Conservation (phyloP, 2,888 invertebrate species). For the Heteropelma amictum region DNA sequence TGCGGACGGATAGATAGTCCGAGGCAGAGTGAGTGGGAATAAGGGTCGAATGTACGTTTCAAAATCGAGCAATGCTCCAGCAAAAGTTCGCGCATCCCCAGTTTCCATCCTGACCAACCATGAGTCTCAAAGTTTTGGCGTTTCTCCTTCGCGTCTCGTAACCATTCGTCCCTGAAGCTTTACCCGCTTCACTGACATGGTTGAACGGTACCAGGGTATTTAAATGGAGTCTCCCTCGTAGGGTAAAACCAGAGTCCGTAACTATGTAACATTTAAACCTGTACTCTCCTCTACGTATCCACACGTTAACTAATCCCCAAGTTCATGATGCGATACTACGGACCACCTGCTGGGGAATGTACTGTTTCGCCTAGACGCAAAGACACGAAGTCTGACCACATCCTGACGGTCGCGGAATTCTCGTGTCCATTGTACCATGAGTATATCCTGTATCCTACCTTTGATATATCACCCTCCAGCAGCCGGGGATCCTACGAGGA, state of each 20-base stretch:
- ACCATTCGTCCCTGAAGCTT: conserved; percentile 22
- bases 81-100: conserved; percentile 30
- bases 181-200: conserved; percentile 24
- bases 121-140: conserved; percentile 31
- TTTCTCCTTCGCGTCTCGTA: conserved; percentile 32
- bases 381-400: conserved; percentile 27
- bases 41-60: not conserved
- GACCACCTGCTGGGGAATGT: not conserved
- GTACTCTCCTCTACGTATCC: conserved; percentile 22
- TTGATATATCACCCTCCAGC: conserved; percentile 22
- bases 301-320: conserved; percentile 15
- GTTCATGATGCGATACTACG: not conserved
- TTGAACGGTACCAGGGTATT: conserved; percentile 32
- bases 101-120: conserved; percentile 5
- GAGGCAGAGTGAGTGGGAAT: conserved; percentile 3
- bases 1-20: not conserved
- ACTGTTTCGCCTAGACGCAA: not conserved
- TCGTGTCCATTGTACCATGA: conserved; percentile 6
- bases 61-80: conserved; percentile 10
- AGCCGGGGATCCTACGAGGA: not conserved
- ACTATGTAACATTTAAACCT: not conserved
- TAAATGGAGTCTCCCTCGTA: conserved; percentile 26
- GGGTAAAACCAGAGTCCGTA: conserved; percentile 22
- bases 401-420: conserved; percentile 26
- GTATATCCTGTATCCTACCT: not conserved